phyloP scores from a whole-genome alignment of 2,797 vertebrate species.

The Oryzias dopingdopingensis region DNA sequence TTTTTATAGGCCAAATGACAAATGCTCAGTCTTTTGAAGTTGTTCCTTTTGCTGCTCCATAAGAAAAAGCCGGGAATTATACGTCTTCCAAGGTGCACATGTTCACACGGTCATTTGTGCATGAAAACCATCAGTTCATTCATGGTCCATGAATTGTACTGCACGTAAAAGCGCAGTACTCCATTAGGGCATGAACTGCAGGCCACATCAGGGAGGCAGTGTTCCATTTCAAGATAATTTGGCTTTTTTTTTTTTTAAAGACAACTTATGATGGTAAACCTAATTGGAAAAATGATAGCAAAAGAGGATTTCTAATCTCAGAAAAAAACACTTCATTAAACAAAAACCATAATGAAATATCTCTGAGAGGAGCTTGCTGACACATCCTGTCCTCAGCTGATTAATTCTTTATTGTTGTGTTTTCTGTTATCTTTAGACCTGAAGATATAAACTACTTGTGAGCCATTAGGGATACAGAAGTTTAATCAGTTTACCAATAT shows the following conservation, averaged over 20 bases:
- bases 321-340: slow-evolving; percentile 14
- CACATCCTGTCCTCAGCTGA: slow-evolving; percentile 41
- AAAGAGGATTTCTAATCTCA: slow-evolving; percentile 49
- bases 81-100: not conserved
- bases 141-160: slow-evolving; percentile 8
- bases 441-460: too few relatives aligned
- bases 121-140: not conserved
- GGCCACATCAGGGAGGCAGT: slow-evolving; percentile 31
- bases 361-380: too few relatives aligned
- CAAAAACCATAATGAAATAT: too few relatives aligned
- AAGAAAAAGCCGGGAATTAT: too few relatives aligned
- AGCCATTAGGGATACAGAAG: too few relatives aligned
- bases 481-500: too few relatives aligned
- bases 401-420: slow-evolving; percentile 61
- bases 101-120: not conserved
- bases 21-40: too few relatives aligned
- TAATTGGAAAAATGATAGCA: slow-evolving; percentile 47
- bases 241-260: slow-evolving; percentile 26
- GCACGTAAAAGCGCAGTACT: slow-evolving; percentile 2
- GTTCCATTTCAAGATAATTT: slow-evolving; percentile 47
- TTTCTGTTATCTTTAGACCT: slow-evolving; percentile 53
- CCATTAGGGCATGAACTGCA: slow-evolving; percentile 9
- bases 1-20: too few relatives aligned
- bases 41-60: too few relatives aligned
- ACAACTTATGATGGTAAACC: slow-evolving; percentile 50